phyloP scores from a whole-genome alignment of 2,888 invertebrate species.

The Odiellus spinosus region DNA sequence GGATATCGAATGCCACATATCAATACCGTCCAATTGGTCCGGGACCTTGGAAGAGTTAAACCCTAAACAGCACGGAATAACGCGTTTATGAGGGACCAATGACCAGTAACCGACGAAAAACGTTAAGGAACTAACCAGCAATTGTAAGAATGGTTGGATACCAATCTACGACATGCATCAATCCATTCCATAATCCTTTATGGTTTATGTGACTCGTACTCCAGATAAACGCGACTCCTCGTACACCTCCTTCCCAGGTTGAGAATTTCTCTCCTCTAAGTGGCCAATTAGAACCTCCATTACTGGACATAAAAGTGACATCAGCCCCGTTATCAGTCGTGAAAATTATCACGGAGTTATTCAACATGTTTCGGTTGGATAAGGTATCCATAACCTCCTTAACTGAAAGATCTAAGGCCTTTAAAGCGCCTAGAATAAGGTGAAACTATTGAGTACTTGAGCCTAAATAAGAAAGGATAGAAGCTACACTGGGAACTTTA shows the following conservation, averaged over 20 bases:
- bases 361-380: slow-evolving; percentile 45
- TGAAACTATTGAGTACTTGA: no score
- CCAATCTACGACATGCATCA: slow-evolving; percentile 33
- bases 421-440: slow-evolving; percentile 56
- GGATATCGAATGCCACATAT: slow-evolving; percentile 51
- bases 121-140: slow-evolving; percentile 27
- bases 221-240: slow-evolving; percentile 65
- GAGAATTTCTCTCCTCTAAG: slow-evolving; percentile 36
- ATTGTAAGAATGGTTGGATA: slow-evolving; percentile 29
- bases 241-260: slow-evolving; percentile 81
- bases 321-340: slow-evolving; percentile 70
- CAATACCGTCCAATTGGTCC: slow-evolving; percentile 38
- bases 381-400: slow-evolving; percentile 58
- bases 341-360: slow-evolving; percentile 70
- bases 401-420: slow-evolving; percentile 66
- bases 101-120: no score
- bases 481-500: no score
- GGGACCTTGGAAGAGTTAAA: slow-evolving; percentile 5
- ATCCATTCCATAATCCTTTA: slow-evolving; percentile 24
- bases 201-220: slow-evolving; percentile 43
- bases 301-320: slow-evolving; percentile 39
- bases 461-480: no score
- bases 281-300: slow-evolving; percentile 45
- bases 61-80: slow-evolving; percentile 16
- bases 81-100: no score